These are phyloP conservation scores for Conus ventricosus DNA, from an alignment of 1,140 invertebrate species.

Conservation along the genomic window DNA sequence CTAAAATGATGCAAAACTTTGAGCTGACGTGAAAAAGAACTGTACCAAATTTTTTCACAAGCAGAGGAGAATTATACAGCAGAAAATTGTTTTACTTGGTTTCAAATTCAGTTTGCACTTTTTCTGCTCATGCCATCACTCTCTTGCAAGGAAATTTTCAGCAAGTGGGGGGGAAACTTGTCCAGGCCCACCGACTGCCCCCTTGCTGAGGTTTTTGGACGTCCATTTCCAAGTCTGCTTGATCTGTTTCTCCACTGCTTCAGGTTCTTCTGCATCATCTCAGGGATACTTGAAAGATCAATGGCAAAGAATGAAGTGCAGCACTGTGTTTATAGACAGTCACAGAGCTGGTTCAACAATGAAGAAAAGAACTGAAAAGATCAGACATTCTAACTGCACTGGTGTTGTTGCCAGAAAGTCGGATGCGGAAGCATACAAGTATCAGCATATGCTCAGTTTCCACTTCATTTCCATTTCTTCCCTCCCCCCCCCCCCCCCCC, in stretches of 20 bases:
- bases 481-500: too few species aligned
- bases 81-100: not conserved
- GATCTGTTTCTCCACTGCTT: constrained; percentile 90
- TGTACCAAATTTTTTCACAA: not conserved
- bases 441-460: too few species aligned
- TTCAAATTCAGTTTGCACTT: not conserved
- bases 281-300: constrained; percentile 82
- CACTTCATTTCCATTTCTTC: too few species aligned
- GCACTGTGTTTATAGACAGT: not conserved
- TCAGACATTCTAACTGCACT: too few species aligned
- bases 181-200: constrained; percentile 83
- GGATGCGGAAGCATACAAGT: too few species aligned
- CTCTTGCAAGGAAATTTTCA: constrained; percentile 82
- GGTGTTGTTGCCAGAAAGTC: too few species aligned
- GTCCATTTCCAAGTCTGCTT: constrained; percentile 91
- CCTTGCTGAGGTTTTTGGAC: constrained; percentile 83
- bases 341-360: too few species aligned
- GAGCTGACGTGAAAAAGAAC: not conserved
- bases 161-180: constrained; percentile 85
- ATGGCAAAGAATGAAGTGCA: not conserved
- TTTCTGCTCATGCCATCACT: not conserved
- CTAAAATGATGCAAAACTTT: too few species aligned
- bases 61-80: not conserved
- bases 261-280: constrained; percentile 89
- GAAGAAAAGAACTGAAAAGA: too few species aligned